A percentile compares a stretch with the other conserved stretches of the same genome.
These are phyloP conservation scores for Cheiracanthium punctorium DNA, from an alignment of 2,888 invertebrate species.

Conservation along the genomic window DNA sequence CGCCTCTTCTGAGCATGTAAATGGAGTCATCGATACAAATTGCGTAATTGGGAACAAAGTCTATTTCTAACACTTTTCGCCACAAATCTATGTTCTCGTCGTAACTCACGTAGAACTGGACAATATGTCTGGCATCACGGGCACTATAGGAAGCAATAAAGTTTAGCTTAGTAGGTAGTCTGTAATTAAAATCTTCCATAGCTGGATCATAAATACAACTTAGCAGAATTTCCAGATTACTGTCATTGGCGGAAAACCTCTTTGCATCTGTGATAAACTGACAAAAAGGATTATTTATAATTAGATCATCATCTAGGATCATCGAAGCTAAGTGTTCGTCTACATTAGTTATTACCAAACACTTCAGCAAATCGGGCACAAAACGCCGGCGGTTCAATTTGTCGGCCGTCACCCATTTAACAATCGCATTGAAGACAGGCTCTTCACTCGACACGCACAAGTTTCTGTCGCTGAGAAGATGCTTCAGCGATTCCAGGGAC, in stretches of 20 bases:
- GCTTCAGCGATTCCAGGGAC: background rate
- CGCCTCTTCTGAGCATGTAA: constrained; percentile 28
- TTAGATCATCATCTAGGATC: background rate
- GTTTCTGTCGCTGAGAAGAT: constrained; percentile 17
- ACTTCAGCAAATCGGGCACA: background rate
- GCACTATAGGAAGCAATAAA: background rate
- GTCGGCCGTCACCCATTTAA: background rate
- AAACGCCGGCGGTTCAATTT: too few species aligned
- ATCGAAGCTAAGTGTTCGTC: constrained; percentile 9
- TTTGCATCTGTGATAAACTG: background rate
- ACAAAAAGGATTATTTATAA: background rate
- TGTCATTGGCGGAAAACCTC: background rate
- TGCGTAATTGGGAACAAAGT: background rate
- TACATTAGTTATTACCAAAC: background rate
- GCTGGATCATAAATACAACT: background rate
- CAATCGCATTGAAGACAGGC: background rate
- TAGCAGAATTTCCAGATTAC: background rate
- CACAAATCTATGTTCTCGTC: constrained; percentile 30
- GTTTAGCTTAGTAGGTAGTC: background rate
- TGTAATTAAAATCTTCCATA: background rate
- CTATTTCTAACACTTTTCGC: background rate
- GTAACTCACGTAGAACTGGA: background rate
- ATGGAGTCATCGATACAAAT: background rate
- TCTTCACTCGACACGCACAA: constrained; percentile 20
- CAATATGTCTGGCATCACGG: background rate